Percentiles rank a stretch among this genome's conserved stretches.
Evolutionary conservation across 2,797 vertebrate genomes (phyloP).

Genomic region (Lycodopsis pacificus): DNA sequence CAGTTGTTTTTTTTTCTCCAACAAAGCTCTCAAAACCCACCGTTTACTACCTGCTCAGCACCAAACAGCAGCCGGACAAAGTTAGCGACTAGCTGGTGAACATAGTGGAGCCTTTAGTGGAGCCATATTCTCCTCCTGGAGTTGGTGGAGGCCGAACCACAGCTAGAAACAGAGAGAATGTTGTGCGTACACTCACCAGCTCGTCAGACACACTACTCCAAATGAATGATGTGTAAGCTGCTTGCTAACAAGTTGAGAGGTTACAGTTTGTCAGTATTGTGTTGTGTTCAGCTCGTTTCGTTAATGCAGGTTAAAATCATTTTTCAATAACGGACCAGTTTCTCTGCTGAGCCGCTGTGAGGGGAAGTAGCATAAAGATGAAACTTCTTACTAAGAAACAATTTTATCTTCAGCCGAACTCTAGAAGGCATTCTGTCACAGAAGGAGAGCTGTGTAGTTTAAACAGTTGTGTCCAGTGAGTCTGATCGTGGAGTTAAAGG

Average conservation of each 20-base stretch:
- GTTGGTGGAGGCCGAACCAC: not conserved
- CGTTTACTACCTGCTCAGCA: too few relatives aligned
- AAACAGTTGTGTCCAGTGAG: not conserved
- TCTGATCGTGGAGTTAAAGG: not conserved
- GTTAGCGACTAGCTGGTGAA: not conserved
- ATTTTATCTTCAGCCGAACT: not conserved
- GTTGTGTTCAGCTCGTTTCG: not conserved
- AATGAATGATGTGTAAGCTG: not conserved
- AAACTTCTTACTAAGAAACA: not conserved
- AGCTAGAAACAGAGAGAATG: not conserved
- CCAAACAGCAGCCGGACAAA: too few relatives aligned
- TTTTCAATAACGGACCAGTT: not conserved
- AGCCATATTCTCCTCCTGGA: not conserved
- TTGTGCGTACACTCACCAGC: not conserved
- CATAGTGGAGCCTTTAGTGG: not conserved
- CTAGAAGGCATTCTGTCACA: not conserved
- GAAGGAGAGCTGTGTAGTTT: not conserved
- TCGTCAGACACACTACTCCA: not conserved
- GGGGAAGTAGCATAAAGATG: too few relatives aligned
- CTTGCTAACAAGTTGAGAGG: not conserved
- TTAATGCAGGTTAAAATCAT: not conserved
- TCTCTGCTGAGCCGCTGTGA: not conserved
- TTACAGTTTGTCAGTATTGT: not conserved
- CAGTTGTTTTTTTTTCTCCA: not conserved
- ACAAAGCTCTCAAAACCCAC: too few relatives aligned